Evolutionary conservation across 1,140 invertebrate species (phyloP), one percentile per base, ranked within the genome.

Genomic region (Physella acuta): DNA sequence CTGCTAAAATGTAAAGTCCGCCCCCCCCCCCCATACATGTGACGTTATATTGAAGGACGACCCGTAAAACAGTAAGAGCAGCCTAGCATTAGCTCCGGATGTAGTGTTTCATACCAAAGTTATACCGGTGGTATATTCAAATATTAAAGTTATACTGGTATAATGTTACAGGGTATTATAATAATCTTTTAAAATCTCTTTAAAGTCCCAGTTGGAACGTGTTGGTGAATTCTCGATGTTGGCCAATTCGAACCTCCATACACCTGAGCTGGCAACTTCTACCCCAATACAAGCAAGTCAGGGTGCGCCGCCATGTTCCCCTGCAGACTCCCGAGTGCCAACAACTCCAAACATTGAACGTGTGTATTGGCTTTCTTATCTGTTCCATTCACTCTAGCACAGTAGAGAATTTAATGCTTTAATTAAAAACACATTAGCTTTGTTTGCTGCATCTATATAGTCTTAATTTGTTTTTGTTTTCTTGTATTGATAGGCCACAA

Each of bases 301-400:
- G 26, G 31, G 36, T 34, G 17, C 56, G 20, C 36, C 16, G 28
- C 11, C 28, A 56, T 31, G 36, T 34, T 34, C 56, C 20, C 56
- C 56, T 33, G 56, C 36, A n/a, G 56, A 33, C 36, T 58, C 56
- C 1, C 8, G 33, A 1, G 56, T 58, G 31, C 56, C 56, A 33
- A 58, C 3, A 34, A 58, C 56, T 34, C 56, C 56, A 58, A 58
- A n/a, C 17, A 31, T 58, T 58, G 31, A 8, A 3, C 17, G 56
- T 58, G 26, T n/a, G 56, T 58, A 20, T 8, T 44, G 8, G 8
- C 39, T 11, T 44, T 44, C n/a, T n/a, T n/a, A n/a, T n/a, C n/a
- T n/a, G n/a, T n/a, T n/a, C n/a, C n/a, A n/a, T n/a, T n/a, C n/a
- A n/a, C n/a, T n/a, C n/a, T n/a, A n/a, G n/a, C n/a, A n/a, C n/a